Conservation (phyloP, 2,888 invertebrate species). For the Chaetoderma sp. region DNA sequence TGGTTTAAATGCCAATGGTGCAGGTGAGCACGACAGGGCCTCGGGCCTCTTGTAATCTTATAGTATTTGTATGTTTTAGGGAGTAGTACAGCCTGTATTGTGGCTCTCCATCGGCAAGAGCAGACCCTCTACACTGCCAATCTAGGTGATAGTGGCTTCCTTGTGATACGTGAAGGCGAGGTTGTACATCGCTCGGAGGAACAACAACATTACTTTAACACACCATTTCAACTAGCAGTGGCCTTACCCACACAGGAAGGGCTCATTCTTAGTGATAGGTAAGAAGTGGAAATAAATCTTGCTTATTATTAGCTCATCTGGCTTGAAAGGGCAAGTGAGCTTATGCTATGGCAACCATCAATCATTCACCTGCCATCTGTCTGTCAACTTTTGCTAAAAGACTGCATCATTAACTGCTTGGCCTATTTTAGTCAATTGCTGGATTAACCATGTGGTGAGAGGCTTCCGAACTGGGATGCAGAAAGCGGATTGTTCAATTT, state of each 20-base stretch:
- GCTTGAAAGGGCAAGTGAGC: no score
- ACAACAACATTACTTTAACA: conserved; percentile 99
- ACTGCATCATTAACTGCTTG: no score
- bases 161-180: conserved; percentile 74
- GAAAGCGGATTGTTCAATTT: no score
- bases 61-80: conserved; percentile 71
- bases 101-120: conserved; percentile 90
- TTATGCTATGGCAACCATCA: no score
- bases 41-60: not conserved
- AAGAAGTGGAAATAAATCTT: conserved; percentile 31
- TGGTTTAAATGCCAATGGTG: no score
- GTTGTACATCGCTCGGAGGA: conserved; percentile 93
- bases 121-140: conserved; percentile 94
- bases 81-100: conserved; percentile 97
- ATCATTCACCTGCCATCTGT: not conserved
- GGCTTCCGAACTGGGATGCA: no score
- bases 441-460: no score
- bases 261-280: conserved; percentile 91
- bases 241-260: conserved; percentile 87
- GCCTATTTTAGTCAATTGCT: no score
- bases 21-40: no score
- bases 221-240: conserved; percentile 95
- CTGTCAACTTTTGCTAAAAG: no score
- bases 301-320: no score
- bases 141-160: conserved; percentile 98